phyloP scores from a whole-genome alignment of 2,888 invertebrate genomes.

The Toxonevra muliebris region DNA sequence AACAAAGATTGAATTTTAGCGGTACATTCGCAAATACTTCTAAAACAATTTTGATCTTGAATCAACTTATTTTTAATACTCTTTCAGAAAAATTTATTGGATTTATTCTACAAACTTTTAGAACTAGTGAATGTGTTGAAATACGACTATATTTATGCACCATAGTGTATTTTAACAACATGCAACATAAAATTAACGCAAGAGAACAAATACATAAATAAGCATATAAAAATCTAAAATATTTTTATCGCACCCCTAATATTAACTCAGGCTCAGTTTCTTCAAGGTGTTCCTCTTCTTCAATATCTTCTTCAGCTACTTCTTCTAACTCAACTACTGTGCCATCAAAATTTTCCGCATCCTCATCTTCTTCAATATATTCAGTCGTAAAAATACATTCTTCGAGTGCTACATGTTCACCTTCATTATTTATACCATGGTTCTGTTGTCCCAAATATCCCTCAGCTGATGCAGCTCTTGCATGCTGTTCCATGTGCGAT shows the following conservation, averaged over 20 bases:
- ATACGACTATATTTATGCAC: no score
- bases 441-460: background rate
- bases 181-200: no score
- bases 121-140: no score
- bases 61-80: no score
- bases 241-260: background rate
- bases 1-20: no score
- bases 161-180: no score
- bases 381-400: constrained; percentile 55
- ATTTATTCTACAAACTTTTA: no score
- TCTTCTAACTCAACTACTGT: constrained; percentile 35
- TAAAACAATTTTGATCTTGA: no score
- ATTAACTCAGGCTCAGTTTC: constrained; percentile 23
- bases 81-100: no score
- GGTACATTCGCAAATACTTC: no score
- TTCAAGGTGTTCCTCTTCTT: constrained; percentile 31
- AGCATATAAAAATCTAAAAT: background rate
- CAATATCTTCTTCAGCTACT: constrained; percentile 21
- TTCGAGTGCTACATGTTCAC: constrained; percentile 42
- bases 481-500: constrained; percentile 58
- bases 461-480: background rate
- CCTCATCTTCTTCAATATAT: constrained; percentile 39
- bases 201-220: background rate
- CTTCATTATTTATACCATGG: constrained; percentile 22
- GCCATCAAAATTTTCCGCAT: constrained; percentile 45